Conservation (phyloP, 2,113 vertebrate genomes). For the Lagopus muta region DNA sequence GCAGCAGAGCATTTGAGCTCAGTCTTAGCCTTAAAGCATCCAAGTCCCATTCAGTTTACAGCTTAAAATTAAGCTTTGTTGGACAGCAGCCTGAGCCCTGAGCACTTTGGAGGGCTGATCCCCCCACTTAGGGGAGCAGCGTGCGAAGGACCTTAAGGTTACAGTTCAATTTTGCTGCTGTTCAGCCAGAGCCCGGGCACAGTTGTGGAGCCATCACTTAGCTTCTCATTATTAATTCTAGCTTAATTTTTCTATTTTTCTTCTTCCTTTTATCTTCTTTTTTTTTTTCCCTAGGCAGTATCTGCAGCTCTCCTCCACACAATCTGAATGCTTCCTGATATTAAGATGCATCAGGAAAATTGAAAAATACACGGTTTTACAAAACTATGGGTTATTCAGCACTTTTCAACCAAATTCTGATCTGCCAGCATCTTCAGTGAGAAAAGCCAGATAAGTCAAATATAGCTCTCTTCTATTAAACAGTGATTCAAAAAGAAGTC, state of each 20-base stretch:
- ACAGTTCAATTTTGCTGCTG: neutral
- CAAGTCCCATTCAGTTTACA: neutral
- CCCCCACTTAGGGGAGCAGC: neutral
- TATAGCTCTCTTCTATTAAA: neutral
- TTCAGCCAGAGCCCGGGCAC: neutral
- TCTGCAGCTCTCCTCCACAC: neutral
- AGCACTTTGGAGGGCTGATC: slow-evolving; percentile 5
- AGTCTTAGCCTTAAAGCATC: slow-evolving; percentile 1
- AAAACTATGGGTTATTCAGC: neutral
- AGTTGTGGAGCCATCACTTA: neutral
- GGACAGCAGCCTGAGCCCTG: neutral
- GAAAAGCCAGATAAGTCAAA: slow-evolving; percentile 20
- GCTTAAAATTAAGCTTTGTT: neutral
- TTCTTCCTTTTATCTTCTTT: neutral
- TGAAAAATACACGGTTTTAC: neutral
- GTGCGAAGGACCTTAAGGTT: neutral
- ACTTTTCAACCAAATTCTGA: neutral
- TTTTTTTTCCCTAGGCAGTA: accelerated
- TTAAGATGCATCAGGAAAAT: neutral
- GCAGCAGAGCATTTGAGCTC: slow-evolving; percentile 5
- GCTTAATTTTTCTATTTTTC: neutral
- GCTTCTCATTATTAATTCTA: neutral
- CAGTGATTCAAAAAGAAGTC: neutral
- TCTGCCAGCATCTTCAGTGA: slow-evolving; percentile 32
- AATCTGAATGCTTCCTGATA: neutral